phyloP scores from a whole-genome alignment of 1,140 invertebrate species.

The Aporrectodea caliginosa region DNA sequence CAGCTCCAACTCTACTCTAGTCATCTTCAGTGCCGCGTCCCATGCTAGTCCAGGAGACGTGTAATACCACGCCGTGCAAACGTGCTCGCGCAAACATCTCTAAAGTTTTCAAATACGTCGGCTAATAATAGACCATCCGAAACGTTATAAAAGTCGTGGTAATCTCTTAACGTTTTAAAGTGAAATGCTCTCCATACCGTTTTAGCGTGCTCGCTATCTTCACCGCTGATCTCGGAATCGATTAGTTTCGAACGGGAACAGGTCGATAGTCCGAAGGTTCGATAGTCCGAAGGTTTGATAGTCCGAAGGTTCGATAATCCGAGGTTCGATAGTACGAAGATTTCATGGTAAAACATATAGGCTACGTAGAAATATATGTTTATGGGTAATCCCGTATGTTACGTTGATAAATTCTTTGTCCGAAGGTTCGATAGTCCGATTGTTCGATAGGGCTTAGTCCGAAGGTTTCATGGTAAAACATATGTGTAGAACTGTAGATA shows the following conservation, averaged over 20 bases:
- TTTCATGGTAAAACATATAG: too few species aligned
- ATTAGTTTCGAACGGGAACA: background rate
- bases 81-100: slow-evolving; percentile 32
- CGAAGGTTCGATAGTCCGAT: too few species aligned
- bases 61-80: slow-evolving; percentile 42
- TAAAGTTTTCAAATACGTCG: slow-evolving; percentile 58
- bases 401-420: too few species aligned
- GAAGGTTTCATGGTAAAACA: too few species aligned
- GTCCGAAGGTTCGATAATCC: too few species aligned
- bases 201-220: background rate
- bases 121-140: slow-evolving; percentile 32
- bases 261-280: too few species aligned
- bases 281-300: too few species aligned
- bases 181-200: background rate
- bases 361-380: too few species aligned
- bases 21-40: slow-evolving; percentile 42
- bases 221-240: background rate
- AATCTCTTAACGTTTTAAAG: background rate
- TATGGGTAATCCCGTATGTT: too few species aligned
- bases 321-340: too few species aligned
- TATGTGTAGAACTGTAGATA: too few species aligned
- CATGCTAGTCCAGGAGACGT: slow-evolving; percentile 40
- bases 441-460: too few species aligned
- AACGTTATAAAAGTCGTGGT: background rate
- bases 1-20: slow-evolving; percentile 37